These are phyloP conservation scores for Fulica atra DNA, from an alignment of 2,113 vertebrate genomes.

Conservation along the genomic window DNA sequence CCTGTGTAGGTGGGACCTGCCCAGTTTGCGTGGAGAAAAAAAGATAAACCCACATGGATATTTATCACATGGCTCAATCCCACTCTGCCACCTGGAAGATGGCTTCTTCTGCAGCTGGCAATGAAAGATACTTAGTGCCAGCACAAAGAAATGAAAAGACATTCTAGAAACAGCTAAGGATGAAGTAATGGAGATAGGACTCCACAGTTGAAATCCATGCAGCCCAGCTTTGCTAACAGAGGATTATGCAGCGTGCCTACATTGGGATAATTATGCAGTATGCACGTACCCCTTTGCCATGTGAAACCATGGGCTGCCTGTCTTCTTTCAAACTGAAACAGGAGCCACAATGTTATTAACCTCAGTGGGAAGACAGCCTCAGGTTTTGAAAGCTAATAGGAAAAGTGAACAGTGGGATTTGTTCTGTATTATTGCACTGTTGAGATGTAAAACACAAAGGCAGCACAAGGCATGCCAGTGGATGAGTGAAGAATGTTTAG, in stretches of 20 bases:
- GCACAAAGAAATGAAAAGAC: background rate
- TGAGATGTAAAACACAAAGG: background rate
- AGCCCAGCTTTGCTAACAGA: background rate
- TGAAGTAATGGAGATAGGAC: background rate
- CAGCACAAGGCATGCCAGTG: rapidly evolving
- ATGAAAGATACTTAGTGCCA: background rate
- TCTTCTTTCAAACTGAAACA: background rate
- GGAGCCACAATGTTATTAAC: background rate
- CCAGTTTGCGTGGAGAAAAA: background rate
- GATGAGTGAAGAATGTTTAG: background rate
- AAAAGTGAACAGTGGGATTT: background rate
- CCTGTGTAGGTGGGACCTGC: background rate
- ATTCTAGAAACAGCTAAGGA: background rate
- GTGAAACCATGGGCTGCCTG: background rate
- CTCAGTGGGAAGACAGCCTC: background rate
- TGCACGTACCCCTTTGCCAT: background rate
- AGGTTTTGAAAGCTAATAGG: background rate
- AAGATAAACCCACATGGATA: background rate
- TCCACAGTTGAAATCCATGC: background rate
- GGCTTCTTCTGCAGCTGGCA: background rate
- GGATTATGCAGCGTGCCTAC: too few species aligned
- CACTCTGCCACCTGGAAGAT: background rate
- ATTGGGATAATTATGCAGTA: background rate
- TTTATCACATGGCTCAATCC: background rate
- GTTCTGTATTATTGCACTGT: background rate